Conservation (phyloP, 2,113 vertebrate genomes). For the Anseranas semipalmata region DNA sequence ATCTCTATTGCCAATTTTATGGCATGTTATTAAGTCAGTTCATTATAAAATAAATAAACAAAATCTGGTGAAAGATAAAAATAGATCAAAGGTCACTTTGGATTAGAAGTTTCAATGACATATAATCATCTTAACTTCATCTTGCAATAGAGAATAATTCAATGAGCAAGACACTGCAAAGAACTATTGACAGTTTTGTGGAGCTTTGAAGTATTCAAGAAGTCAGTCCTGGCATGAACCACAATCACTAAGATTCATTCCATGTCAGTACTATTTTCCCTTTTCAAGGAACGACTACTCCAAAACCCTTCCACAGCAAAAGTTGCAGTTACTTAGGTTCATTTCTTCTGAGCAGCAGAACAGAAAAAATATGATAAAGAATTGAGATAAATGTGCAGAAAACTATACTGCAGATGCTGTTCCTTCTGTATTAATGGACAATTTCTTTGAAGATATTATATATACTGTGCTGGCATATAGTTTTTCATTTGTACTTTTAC, state of each 20-base stretch:
- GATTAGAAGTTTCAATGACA: not conserved
- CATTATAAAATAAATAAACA: conserved; percentile 2
- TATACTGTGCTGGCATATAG: not conserved
- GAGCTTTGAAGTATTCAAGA: not conserved
- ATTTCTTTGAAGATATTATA: not conserved
- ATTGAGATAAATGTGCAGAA: conserved; percentile 2
- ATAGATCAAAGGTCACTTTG: not conserved
- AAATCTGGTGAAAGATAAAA: conserved; percentile 16
- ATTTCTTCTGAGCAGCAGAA: not conserved
- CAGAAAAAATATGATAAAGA: not conserved
- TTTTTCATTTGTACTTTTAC: conserved; percentile 41
- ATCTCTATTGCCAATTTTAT: not conserved
- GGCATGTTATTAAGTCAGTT: not conserved
- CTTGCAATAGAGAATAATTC: not conserved
- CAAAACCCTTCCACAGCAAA: not conserved
- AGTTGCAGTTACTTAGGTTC: not conserved
- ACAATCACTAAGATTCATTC: not conserved
- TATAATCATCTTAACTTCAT: not conserved
- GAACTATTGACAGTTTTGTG: not conserved
- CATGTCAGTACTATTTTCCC: not conserved
- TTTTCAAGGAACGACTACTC: not conserved
- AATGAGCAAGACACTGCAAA: not conserved
- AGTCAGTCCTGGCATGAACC: not conserved
- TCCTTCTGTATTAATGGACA: conserved; percentile 4
- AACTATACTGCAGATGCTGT: not conserved